Base-by-base conservation (phyloP, 30 jellyfish, hydroid and myxozoan species). In the Aurelia coerulea region DNA sequence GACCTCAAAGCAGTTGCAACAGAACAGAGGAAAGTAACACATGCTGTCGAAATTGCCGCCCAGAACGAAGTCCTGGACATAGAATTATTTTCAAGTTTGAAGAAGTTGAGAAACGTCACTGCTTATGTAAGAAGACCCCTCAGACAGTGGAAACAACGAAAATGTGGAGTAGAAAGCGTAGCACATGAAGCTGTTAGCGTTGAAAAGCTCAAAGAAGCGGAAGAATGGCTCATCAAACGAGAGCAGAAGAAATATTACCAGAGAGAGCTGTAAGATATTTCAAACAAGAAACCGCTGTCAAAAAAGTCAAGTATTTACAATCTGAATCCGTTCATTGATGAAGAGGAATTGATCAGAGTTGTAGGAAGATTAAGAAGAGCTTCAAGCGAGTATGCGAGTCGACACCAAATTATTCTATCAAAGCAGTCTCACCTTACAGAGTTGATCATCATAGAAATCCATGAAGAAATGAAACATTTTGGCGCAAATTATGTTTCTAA, bases 371-470 rank as follows among this genome's bases (percentile, higher is more conserved):
- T 23, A 23, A 23, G 29, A 23, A 23, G 29, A 23, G 29, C 29
- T 23, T 23, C 29, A 23, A 23, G 29, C 29, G 29, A 23, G 29
- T 23, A 23, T 23, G 29, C 29, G 29, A 23, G 29, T 23, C 29
- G 29, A 23, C 29, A 23, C 29, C 29, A 23, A 23, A 23, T 23
- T 23, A 23, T 23, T 23, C 29, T 23, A 23, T 23, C 29, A 23
- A 23, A 23, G 29, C 29, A 23, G 29, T 23, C 29, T 23, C 29
- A 23, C 29, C 29, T 23, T 23, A 23, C 90, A 50, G 71, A 10
- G 23, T 49, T 66, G 74, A 80, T 80, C 82, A 80, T 80, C 73
- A 37, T 39, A 63, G 90, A 80, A 32, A 37, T 32, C 42, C 84
- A 80, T 52, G 73, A 34, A 83, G 29, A 23, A 23, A 23, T 23